Conservation (phyloP, 2,888 invertebrate genomes). For the Lordiphosa andalusiaca region DNA sequence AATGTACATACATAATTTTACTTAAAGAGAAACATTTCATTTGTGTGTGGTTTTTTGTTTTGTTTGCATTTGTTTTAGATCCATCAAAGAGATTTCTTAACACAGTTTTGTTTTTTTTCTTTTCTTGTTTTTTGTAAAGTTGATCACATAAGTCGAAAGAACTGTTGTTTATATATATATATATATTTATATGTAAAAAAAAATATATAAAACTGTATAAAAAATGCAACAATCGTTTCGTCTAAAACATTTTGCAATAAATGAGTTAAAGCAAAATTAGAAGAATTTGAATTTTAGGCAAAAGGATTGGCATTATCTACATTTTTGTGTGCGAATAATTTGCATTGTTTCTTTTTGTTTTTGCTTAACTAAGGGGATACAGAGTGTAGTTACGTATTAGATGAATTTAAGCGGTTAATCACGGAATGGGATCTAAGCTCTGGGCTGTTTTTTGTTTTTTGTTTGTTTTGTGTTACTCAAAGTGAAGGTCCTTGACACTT, state of each 20-base stretch:
- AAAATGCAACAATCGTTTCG: conserved; percentile 77
- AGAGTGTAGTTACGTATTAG: conserved; percentile 77
- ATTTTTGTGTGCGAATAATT: conserved; percentile 39
- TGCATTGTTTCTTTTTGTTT: conserved; percentile 34
- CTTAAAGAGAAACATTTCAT: conserved; percentile 28
- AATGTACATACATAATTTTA: conserved; percentile 18
- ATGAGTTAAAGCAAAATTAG: conserved; percentile 42
- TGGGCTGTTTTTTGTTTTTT: conserved; percentile 5
- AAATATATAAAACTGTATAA: conserved; percentile 46
- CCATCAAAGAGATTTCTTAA: conserved; percentile 74
- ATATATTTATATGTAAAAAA: conserved; percentile 29
- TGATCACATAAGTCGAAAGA: conserved; percentile 37
- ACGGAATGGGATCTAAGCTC: conserved; percentile 12
- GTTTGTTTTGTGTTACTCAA: conserved; percentile 22
- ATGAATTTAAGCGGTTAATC: conserved; percentile 3
- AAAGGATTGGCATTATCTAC: conserved; percentile 77
- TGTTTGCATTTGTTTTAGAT: conserved; percentile 39
- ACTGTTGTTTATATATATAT: conserved; percentile 34
- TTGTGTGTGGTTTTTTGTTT: conserved; percentile 8
- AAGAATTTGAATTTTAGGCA: conserved; percentile 75
- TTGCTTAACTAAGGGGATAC: conserved; percentile 77
- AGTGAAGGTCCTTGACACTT: conserved; percentile 48
- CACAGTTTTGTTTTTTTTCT: conserved; percentile 45
- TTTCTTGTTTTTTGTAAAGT: conserved; percentile 11
- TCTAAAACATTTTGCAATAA: conserved; percentile 70